These are phyloP conservation scores for Altica lythri DNA, from an alignment of 2,888 invertebrate species.

Conservation along the genomic window DNA sequence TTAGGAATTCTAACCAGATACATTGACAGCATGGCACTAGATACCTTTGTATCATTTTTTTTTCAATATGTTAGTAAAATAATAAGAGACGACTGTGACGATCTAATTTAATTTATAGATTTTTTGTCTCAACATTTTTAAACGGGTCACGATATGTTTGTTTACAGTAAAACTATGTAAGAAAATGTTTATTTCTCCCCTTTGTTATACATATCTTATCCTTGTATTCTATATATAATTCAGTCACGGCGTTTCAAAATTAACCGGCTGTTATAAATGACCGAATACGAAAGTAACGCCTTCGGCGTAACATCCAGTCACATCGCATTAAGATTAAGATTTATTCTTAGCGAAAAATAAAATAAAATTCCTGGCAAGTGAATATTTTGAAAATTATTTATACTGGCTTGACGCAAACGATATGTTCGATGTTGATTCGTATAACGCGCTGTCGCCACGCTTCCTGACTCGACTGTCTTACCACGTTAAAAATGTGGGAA, in stretches of 20 bases:
- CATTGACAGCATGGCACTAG: too few relatives aligned
- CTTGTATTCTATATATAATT: constrained; percentile 24
- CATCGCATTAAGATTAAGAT: constrained; percentile 31
- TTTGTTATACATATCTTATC: constrained; percentile 7
- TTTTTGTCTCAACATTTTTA: too few relatives aligned
- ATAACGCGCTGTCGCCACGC: too few relatives aligned
- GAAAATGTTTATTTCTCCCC: constrained; percentile 1
- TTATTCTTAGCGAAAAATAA: constrained; percentile 31
- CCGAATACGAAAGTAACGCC: constrained; percentile 22
- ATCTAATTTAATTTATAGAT: too few relatives aligned
- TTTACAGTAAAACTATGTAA: too few relatives aligned
- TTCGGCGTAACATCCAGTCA: constrained; percentile 27
- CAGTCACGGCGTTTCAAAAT: constrained; percentile 22
- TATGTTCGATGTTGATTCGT: constrained; percentile 19
- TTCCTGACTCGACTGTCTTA: too few relatives aligned
- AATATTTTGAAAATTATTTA: constrained; percentile 35
- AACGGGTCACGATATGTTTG: too few relatives aligned
- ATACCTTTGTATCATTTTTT: too few relatives aligned
- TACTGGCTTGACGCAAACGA: constrained; percentile 40
- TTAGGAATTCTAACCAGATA: too few relatives aligned
- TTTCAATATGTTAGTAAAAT: too few relatives aligned
- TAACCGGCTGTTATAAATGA: constrained; percentile 25
- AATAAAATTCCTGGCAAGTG: constrained; percentile 26
- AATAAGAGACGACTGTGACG: too few relatives aligned
- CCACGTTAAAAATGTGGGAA: too few relatives aligned